phyloP scores from a whole-genome alignment of 2,113 vertebrate genomes.

The Mormyrus iriodes region DNA sequence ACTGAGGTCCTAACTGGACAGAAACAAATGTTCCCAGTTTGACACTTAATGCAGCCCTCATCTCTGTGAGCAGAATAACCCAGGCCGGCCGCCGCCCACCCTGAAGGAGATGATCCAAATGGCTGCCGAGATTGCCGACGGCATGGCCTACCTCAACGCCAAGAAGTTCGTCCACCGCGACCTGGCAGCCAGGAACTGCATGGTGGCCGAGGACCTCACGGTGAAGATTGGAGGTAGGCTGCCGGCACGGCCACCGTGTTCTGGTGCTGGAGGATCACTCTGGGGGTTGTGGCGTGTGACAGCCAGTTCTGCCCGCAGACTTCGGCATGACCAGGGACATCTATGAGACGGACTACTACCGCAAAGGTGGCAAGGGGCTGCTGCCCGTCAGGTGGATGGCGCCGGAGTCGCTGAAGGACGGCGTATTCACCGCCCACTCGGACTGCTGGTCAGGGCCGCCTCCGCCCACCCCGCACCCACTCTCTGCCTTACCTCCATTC shows the following conservation, averaged over 20 bases:
- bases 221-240: conserved; percentile 87
- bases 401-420: conserved; percentile 88
- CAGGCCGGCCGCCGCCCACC: conserved; percentile 77
- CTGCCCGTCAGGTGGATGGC: conserved; percentile 96
- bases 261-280: not conserved
- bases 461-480: no score
- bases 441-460: conserved; percentile 82
- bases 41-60: not conserved
- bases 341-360: conserved; percentile 96
- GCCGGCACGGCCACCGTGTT: not conserved
- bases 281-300: not conserved
- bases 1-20: not conserved
- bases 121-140: conserved; percentile 88
- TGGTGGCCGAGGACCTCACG: conserved; percentile 88
- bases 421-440: conserved; percentile 84
- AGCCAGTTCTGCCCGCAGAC: conserved; percentile 56
- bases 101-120: conserved; percentile 94
- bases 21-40: not conserved
- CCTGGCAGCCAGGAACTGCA: conserved; percentile 91
- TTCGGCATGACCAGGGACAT: conserved; percentile 98
- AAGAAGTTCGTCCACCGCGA: conserved; percentile 97
- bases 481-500: not conserved
- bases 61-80: conserved; percentile 72
- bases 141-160: conserved; percentile 94
- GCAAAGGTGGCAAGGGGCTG: conserved; percentile 92